Base-by-base conservation (phyloP, 1,140 invertebrate species). In the Drosophila repleta region DNA sequence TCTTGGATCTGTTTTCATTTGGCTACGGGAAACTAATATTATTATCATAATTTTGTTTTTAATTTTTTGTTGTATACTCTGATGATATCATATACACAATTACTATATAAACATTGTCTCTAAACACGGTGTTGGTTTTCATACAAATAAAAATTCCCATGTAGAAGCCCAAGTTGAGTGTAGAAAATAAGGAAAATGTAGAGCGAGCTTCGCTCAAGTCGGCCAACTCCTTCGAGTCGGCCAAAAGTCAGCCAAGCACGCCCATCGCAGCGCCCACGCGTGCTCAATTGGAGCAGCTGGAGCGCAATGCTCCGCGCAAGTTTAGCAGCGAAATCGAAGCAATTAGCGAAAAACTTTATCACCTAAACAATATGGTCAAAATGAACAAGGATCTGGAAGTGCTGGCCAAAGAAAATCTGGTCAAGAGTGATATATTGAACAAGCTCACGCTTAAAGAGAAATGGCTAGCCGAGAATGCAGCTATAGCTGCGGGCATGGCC, bases 361-460 rank as follows among this genome's bases (percentile, higher is more conserved):
- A 87, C 37, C 45, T 92, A 7, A 91, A 90, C 60, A 92, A 88
- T 43, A 89, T 91, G 70, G 72, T 92, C 0, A 91, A 91, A 67
- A 90, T 92, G 84, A 91, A 85, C 61, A 92, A 91, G 11, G 91
- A 92, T 61, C 39, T 92, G 4, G 90, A 92, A 37, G 75, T 81
- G 15, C 53, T 92, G 53, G 87, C 90, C 52, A 91, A 91, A 56
- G 91, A 92, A 58, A 91, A 91, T 71, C 56, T 92, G 7, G 90
- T 92, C 3, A 92, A 91, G 49, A 91, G 90, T 62, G 91, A 92
- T 37, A 92, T 92, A 10, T 66, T 91, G n/a, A 82, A 82, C 18
- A 92, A 92, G 64, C 55, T 92, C 1, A 90, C 82, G 3, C 73
- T 92, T 8, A 92, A 92, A 57, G 91, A 92, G 21, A 90, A 92